Conservation (phyloP, 2,797 vertebrate genomes). For the Leptoclinus maculatus region DNA sequence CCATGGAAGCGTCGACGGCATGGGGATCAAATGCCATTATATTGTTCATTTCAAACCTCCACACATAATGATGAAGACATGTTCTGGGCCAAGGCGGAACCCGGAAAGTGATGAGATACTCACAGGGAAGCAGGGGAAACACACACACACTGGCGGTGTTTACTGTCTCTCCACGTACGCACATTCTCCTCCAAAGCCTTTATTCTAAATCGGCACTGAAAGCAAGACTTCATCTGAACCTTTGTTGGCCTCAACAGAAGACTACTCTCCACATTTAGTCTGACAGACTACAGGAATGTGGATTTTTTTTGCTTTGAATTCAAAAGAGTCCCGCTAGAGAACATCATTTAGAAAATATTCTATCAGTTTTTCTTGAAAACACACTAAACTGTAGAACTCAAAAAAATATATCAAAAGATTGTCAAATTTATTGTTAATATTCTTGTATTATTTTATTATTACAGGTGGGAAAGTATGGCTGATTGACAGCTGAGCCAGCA, state of each 20-base stretch:
- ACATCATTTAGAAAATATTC: too few relatives aligned
- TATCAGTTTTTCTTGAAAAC: too few relatives aligned
- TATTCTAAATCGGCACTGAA: not conserved
- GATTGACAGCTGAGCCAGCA: too few relatives aligned
- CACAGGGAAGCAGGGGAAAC: not conserved
- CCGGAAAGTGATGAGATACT: not conserved
- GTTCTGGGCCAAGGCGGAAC: not conserved
- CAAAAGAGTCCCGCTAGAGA: not conserved
- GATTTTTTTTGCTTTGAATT: too few relatives aligned
- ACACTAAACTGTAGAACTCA: too few relatives aligned
- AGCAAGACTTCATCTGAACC: not conserved
- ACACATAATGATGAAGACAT: conserved; percentile 3
- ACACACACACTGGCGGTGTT: not conserved
- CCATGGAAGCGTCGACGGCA: not conserved
- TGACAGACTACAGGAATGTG: not conserved
- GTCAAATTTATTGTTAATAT: too few relatives aligned
- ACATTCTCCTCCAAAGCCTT: too few relatives aligned
- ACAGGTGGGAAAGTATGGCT: too few relatives aligned
- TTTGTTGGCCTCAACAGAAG: not conserved
- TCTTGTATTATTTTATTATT: too few relatives aligned
- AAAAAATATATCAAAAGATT: too few relatives aligned
- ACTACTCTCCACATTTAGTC: not conserved
- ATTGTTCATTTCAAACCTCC: conserved; percentile 13
- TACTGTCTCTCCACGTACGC: not conserved
- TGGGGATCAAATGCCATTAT: conserved; percentile 19